Percentiles rank a stretch among this genome's conserved stretches.
phyloP scores from a whole-genome alignment of 2,113 vertebrate species.

The Gopherus flavomarginatus region DNA sequence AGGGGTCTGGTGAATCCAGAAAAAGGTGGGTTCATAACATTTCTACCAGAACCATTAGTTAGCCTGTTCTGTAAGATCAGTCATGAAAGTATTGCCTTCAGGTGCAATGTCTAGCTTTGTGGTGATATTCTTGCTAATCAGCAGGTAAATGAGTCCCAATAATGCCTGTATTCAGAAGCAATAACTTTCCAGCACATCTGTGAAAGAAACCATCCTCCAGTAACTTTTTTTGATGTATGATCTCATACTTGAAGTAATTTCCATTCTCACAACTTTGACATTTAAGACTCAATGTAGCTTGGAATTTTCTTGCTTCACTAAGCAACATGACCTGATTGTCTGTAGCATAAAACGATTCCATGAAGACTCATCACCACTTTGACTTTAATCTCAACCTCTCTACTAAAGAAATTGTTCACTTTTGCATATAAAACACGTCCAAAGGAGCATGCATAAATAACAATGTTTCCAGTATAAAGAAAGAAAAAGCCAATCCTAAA shows the following conservation, averaged over 20 bases:
- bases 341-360: not conserved
- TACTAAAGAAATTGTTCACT: not conserved
- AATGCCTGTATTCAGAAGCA: not conserved
- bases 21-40: not conserved
- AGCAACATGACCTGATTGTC: not conserved
- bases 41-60: not conserved
- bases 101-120: not conserved
- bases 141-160: not conserved
- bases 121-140: not conserved
- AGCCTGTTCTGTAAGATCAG: not conserved
- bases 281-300: not conserved
- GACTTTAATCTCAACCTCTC: not conserved
- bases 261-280: not conserved
- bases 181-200: not conserved
- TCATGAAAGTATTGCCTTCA: not conserved
- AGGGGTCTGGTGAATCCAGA: not conserved
- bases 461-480: fast-evolving
- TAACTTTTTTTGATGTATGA: not conserved
- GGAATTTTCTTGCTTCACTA: not conserved
- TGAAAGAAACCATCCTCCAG: not conserved
- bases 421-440: not conserved
- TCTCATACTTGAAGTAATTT: not conserved
- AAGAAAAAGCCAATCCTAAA: not conserved
- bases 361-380: not conserved
- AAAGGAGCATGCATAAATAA: not conserved